Conservation (phyloP, 2,113 vertebrate species). For the Agelaius phoeniceus region DNA sequence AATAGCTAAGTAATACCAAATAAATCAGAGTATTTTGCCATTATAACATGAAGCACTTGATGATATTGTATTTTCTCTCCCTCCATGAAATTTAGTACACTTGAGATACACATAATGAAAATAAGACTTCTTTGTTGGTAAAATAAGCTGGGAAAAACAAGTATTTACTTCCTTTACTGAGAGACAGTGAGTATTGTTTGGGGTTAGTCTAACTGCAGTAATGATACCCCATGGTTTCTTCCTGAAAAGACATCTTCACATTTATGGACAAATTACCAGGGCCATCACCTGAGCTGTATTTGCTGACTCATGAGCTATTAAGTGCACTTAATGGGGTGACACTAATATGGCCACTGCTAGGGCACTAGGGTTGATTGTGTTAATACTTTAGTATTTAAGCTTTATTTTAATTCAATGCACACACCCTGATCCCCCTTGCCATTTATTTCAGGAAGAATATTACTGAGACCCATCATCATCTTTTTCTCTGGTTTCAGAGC, state of each 20-base stretch:
- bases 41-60: conserved; percentile 12
- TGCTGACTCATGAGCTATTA: conserved; percentile 22
- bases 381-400: neutral
- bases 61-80: neutral
- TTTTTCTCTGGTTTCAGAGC: neutral
- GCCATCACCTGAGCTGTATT: neutral
- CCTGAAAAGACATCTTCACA: neutral
- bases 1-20: conserved; percentile 48
- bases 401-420: neutral
- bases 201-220: neutral
- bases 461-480: neutral
- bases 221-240: neutral
- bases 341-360: neutral
- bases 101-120: neutral
- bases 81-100: neutral
- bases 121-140: neutral
- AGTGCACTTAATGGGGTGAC: neutral
- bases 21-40: conserved; percentile 49
- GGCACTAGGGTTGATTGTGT: neutral
- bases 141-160: neutral
- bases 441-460: neutral
- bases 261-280: neutral
- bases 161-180: neutral
- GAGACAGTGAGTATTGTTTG: neutral
- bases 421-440: neutral